Conservation (phyloP, 2,797 vertebrate species). For the Lepilemur septentrionalis region DNA sequence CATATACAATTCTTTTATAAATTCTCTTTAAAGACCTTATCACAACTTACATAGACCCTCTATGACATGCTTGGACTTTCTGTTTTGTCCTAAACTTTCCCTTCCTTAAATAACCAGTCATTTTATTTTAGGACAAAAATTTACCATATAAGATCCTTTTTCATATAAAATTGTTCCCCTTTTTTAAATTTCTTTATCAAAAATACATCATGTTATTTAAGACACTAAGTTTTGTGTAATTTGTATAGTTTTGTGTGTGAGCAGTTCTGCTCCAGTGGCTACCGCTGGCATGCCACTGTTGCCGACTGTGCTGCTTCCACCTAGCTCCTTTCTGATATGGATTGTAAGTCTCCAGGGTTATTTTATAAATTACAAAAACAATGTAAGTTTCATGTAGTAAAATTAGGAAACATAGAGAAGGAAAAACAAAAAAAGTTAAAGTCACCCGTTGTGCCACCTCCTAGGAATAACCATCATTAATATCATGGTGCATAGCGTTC, state of each 20-base stretch:
- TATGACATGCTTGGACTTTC: too few relatives aligned
- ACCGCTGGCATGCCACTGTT: background rate
- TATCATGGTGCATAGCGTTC: background rate
- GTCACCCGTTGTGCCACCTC: background rate
- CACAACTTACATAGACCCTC: too few relatives aligned
- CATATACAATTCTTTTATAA: too few relatives aligned
- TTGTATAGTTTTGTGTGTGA: background rate
- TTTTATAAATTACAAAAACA: background rate
- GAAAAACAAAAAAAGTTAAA: background rate
- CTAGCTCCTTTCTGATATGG: background rate
- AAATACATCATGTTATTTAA: background rate
- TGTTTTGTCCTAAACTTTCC: too few relatives aligned
- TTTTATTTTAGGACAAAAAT: too few relatives aligned
- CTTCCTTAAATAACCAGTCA: too few relatives aligned
- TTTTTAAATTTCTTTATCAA: background rate
- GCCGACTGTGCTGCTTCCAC: background rate
- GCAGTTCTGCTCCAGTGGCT: background rate
- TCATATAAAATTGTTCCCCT: too few relatives aligned
- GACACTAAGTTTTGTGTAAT: background rate
- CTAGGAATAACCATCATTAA: background rate
- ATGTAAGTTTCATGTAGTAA: background rate
- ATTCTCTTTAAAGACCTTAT: too few relatives aligned
- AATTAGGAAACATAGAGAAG: background rate
- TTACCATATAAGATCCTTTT: too few relatives aligned
- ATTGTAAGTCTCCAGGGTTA: background rate